Percentiles rank a stretch among this genome's conserved stretches.
These are phyloP conservation scores for Drosophila neotestacea DNA, from an alignment of 2,888 invertebrate genomes.

Conservation along the genomic window DNA sequence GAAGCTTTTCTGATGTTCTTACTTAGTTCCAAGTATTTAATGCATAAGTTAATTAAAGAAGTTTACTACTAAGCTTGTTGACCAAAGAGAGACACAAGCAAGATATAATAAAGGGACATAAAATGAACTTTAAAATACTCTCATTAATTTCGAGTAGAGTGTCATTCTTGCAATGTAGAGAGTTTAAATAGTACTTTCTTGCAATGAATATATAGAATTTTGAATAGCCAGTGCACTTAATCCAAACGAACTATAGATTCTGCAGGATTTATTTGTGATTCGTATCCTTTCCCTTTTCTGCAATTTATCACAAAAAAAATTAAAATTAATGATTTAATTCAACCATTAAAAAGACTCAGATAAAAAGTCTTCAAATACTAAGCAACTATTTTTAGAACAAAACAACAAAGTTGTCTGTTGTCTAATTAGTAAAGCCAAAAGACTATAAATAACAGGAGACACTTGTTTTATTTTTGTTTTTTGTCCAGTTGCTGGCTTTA, in stretches of 20 bases:
- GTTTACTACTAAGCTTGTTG: slow-evolving; percentile 31
- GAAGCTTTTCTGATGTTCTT: slow-evolving; percentile 25
- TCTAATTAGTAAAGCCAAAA: slow-evolving; percentile 53
- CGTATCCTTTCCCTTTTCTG: no score
- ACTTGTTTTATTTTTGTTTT: slow-evolving; percentile 9
- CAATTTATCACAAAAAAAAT: no score
- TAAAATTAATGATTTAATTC: no score
- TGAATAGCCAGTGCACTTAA: no score
- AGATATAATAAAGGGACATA: not conserved
- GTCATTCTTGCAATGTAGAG: no score
- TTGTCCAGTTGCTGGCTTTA: slow-evolving; percentile 26
- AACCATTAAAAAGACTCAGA: not conserved
- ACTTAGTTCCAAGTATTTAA: slow-evolving; percentile 12
- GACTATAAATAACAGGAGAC: slow-evolving; percentile 41
- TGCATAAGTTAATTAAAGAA: slow-evolving; percentile 27
- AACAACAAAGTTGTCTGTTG: slow-evolving; percentile 11
- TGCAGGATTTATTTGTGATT: no score
- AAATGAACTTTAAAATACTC: not conserved
- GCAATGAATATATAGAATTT: no score
- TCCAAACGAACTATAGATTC: no score
- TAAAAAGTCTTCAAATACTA: not conserved
- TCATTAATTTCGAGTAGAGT: no score
- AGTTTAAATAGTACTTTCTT: no score
- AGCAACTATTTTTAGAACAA: not conserved
- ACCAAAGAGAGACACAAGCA: slow-evolving; percentile 6